Conservation (phyloP, 2,888 invertebrate genomes). For the Atethmia centrago region DNA sequence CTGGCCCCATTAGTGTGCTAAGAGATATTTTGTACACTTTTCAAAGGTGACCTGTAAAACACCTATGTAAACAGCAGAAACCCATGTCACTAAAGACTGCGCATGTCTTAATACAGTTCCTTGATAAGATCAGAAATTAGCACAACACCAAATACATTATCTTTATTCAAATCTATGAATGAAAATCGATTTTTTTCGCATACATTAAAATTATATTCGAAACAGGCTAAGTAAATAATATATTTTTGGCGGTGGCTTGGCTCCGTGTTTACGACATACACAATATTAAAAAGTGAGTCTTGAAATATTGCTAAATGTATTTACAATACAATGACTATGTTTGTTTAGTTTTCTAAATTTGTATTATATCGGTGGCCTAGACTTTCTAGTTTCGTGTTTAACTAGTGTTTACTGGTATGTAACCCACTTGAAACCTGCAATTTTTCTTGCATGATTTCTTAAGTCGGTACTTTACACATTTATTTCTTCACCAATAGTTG, state of each 20-base stretch:
- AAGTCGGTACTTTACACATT: background rate
- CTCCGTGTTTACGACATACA: constrained; percentile 30
- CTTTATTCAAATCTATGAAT: constrained; percentile 35
- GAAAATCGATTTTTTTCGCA: constrained; percentile 24
- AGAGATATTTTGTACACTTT: background rate
- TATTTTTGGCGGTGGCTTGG: constrained; percentile 47
- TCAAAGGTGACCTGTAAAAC: constrained; percentile 42
- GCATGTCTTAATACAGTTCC: constrained; percentile 1
- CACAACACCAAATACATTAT: constrained; percentile 19
- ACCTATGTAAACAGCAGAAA: constrained; percentile 3
- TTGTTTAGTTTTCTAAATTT: constrained; percentile 53
- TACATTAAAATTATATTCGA: background rate
- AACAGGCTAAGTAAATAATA: constrained; percentile 5
- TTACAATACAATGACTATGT: constrained; percentile 32
- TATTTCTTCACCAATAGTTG: background rate
- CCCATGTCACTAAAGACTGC: background rate
- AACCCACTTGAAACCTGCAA: constrained; percentile 11
- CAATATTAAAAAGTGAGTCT: constrained; percentile 36
- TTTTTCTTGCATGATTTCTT: background rate
- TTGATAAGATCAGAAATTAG: constrained; percentile 17
- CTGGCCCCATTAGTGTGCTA: background rate
- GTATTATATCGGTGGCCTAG: constrained; percentile 42
- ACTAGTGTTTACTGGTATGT: constrained; percentile 12
- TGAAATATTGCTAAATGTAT: constrained; percentile 44
- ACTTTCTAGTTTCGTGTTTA: constrained; percentile 50